A percentile compares a stretch with the other conserved stretches of the same genome.
Evolutionary conservation across 1,140 invertebrate genomes (phyloP).

Genomic region (Pentalonia nigronervosa): DNA sequence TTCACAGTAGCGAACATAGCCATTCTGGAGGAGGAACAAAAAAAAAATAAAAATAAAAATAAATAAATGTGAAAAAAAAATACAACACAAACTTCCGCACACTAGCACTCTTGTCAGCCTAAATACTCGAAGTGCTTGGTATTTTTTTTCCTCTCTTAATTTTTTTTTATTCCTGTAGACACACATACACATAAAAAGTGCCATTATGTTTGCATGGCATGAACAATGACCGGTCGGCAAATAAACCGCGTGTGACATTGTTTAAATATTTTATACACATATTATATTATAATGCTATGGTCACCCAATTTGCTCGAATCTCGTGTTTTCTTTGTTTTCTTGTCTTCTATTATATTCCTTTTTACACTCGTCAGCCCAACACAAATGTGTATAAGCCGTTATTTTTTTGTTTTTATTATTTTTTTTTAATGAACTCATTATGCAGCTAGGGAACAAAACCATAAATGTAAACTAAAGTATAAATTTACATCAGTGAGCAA

Average conservation of each 20-base stretch:
- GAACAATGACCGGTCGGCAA: conserved; percentile 51
- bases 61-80: conserved; percentile 16
- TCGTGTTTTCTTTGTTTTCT: neutral
- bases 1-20: neutral
- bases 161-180: conserved; percentile 3
- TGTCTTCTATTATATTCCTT: neutral
- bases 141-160: conserved; percentile 37
- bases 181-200: neutral
- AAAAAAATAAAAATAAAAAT: conserved; percentile 27
- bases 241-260: conserved; percentile 53
- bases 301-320: conserved; percentile 25
- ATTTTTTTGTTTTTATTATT: neutral
- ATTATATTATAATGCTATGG: neutral
- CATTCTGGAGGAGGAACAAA: conserved; percentile 39
- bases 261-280: conserved; percentile 19
- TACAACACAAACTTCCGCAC: conserved; percentile 42
- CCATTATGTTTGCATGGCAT: conserved; percentile 42
- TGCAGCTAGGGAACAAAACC: neutral
- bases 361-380: neutral
- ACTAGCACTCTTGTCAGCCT: conserved; percentile 36
- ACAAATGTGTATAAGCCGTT: neutral
- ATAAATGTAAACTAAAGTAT: neutral
- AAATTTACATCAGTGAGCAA: neutral
- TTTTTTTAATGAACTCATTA: neutral
- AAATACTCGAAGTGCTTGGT: conserved; percentile 50